Conservation (phyloP, 1,140 invertebrate genomes). For the Aphelinus certus region DNA sequence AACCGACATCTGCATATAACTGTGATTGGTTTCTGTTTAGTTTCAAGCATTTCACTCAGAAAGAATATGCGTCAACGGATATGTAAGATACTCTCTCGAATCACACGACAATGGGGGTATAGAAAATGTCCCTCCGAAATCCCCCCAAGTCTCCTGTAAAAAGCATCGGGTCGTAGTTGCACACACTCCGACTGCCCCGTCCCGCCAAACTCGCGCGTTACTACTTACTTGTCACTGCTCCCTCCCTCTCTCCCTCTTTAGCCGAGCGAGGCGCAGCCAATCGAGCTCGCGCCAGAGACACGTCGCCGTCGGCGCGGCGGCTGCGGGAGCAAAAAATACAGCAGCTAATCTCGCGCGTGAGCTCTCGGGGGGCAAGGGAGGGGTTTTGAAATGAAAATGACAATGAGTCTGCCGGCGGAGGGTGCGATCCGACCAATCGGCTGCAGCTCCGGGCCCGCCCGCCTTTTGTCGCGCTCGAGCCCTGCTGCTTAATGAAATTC, state of each 20-base stretch:
- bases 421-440: conserved; percentile 63
- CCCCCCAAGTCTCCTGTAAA: no score
- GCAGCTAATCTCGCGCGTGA: background rate
- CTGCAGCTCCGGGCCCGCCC: conserved; percentile 44
- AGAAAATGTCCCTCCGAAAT: no score
- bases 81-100: no score
- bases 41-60: no score
- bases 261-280: conserved; percentile 29
- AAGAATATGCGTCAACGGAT: no score
- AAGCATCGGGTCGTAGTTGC: background rate
- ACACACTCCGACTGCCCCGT: background rate
- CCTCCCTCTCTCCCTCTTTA: background rate
- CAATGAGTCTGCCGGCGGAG: conserved; percentile 62
- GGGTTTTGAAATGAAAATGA: conserved; percentile 65
- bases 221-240: background rate
- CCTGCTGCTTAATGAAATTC: conserved; percentile 33
- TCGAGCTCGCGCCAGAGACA: conserved; percentile 14
- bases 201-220: background rate
- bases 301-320: no score
- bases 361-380: conserved; percentile 22
- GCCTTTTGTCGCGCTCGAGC: conserved; percentile 28
- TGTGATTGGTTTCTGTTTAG: no score
- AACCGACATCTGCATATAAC: no score
- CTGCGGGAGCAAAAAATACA: no score
- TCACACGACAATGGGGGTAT: no score